Conservation (phyloP, 2,888 invertebrate genomes). For the Hemicrepidius hirtus region DNA sequence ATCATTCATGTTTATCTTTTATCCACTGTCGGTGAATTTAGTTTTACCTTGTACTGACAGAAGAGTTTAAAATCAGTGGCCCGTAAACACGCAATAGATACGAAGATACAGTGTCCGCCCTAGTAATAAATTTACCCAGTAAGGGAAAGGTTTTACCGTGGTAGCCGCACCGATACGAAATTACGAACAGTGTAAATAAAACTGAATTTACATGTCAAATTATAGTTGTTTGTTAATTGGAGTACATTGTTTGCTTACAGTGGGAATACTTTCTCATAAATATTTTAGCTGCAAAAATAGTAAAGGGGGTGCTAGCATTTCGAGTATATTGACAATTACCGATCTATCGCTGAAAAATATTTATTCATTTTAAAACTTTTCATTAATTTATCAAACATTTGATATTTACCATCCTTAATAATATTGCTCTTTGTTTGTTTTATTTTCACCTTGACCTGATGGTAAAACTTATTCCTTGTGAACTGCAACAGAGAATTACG, state of each 20-base stretch:
- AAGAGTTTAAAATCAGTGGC: conserved; percentile 53
- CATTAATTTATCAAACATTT: too few species aligned
- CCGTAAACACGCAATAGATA: conserved; percentile 54
- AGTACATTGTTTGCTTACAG: neutral
- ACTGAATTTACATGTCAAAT: conserved; percentile 50
- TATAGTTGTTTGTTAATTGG: conserved; percentile 44
- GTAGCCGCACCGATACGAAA: conserved; percentile 30
- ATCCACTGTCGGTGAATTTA: conserved; percentile 45
- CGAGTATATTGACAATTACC: too few species aligned
- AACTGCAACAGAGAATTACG: too few species aligned
- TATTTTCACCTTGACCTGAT: too few species aligned
- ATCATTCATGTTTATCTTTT: conserved; percentile 46
- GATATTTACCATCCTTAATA: too few species aligned
- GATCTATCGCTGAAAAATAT: too few species aligned
- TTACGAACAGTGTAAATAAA: conserved; percentile 46
- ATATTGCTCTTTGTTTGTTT: too few species aligned
- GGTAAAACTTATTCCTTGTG: too few species aligned
- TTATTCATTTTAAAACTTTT: too few species aligned
- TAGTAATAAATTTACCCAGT: conserved; percentile 46
- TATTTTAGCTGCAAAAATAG: too few species aligned
- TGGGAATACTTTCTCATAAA: too few species aligned
- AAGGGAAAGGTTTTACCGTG: conserved; percentile 43
- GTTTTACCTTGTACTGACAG: conserved; percentile 46
- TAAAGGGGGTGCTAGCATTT: too few species aligned
- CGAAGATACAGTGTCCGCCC: conserved; percentile 52